phyloP scores from a whole-genome alignment of 2,797 vertebrate species.

The Platyrinchus mystaceus region DNA sequence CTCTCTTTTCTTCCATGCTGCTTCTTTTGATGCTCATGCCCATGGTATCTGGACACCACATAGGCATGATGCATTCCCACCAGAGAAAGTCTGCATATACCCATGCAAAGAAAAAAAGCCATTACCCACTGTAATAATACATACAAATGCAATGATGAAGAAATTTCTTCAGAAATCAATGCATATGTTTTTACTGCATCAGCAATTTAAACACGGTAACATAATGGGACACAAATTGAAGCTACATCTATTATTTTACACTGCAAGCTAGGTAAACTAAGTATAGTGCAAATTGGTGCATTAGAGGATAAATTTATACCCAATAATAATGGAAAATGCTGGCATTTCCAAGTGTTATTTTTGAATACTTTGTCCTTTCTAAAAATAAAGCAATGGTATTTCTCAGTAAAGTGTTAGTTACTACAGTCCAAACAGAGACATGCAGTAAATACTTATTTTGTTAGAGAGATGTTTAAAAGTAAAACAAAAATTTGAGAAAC shows the following conservation, averaged over 20 bases:
- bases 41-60: not conserved
- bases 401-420: constrained; percentile 40
- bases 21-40: not conserved
- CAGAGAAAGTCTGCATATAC: not conserved
- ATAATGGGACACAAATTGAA: constrained; percentile 66
- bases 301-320: constrained; percentile 62
- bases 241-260: constrained; percentile 62
- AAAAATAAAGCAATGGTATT: constrained; percentile 61
- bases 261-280: constrained; percentile 59
- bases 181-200: constrained; percentile 59
- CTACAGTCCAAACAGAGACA: constrained; percentile 47
- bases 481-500: constrained; percentile 25
- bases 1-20: not conserved
- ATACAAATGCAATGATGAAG: constrained; percentile 42
- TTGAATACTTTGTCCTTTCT: constrained; percentile 56
- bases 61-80: not conserved
- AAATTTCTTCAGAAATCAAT: constrained; percentile 45
- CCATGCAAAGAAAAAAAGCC: not conserved
- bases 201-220: constrained; percentile 64
- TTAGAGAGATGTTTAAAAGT: constrained; percentile 43
- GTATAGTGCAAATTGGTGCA: constrained; percentile 54
- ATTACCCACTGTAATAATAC: constrained; percentile 1
- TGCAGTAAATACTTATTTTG: constrained; percentile 46
- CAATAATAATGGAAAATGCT: constrained; percentile 54
- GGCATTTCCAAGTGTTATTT: constrained; percentile 60